phyloP scores from a whole-genome alignment of 2,888 invertebrate species.

The Caenorhabditis imperialis region DNA sequence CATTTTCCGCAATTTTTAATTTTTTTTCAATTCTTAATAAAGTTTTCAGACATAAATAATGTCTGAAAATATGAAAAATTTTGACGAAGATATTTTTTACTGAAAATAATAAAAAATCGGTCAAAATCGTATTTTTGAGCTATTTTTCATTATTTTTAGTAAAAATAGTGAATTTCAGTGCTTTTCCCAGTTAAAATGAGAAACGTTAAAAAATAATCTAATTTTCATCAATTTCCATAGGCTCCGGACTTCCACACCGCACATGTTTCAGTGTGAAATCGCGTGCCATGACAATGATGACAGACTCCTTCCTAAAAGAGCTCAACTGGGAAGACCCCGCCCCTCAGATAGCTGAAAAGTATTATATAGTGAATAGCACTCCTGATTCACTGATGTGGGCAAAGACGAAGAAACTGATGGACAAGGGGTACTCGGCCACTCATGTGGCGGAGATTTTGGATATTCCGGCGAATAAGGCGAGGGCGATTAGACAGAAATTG shows the following conservation, averaged over 20 bases:
- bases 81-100: too few species aligned
- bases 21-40: too few species aligned
- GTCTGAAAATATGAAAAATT: too few species aligned
- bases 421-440: neutral
- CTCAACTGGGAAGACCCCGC: slow-evolving; percentile 3
- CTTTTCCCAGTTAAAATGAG: too few species aligned
- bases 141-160: too few species aligned
- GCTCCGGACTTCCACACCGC: slow-evolving; percentile 25
- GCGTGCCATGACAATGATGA: slow-evolving; percentile 17
- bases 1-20: too few species aligned
- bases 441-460: slow-evolving; percentile 11
- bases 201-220: neutral
- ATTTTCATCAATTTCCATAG: slow-evolving; percentile 1
- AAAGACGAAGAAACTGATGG: slow-evolving; percentile 7
- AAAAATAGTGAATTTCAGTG: too few species aligned
- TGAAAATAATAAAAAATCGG: too few species aligned
- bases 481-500: slow-evolving; percentile 2
- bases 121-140: too few species aligned
- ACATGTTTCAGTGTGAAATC: neutral
- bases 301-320: neutral
- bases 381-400: slow-evolving; percentile 1
- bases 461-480: neutral
- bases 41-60: too few species aligned
- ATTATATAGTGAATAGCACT: neutral
- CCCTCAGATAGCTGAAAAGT: neutral